phyloP scores from a whole-genome alignment of 2,888 invertebrate genomes.

The Volucella inanis region DNA sequence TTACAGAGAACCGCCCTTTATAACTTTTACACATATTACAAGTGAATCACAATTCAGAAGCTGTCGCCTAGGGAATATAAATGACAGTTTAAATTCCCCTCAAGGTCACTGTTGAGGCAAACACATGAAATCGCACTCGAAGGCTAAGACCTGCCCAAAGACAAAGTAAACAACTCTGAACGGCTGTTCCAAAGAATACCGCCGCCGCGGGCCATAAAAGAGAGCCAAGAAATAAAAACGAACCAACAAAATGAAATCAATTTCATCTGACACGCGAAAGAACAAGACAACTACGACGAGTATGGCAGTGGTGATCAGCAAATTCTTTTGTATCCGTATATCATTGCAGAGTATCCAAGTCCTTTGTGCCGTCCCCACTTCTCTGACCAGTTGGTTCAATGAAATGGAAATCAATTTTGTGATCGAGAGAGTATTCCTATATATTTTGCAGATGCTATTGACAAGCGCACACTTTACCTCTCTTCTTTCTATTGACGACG shows the following conservation, averaged over 20 bases:
- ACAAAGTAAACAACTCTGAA: slow-evolving; percentile 22
- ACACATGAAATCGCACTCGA: not conserved
- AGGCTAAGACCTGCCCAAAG: slow-evolving; percentile 9
- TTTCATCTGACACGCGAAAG: slow-evolving; percentile 36
- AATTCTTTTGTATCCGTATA: not conserved
- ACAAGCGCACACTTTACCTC: slow-evolving; percentile 44
- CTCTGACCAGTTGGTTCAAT: slow-evolving; percentile 8
- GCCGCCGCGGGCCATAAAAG: slow-evolving; percentile 9
- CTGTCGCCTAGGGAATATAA: slow-evolving; percentile 32
- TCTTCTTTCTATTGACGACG: slow-evolving; percentile 35
- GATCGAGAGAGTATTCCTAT: too few relatives aligned
- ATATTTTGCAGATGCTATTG: slow-evolving; percentile 57
- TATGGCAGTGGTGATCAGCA: too few relatives aligned
- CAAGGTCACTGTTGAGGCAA: slow-evolving; percentile 52
- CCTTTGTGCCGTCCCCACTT: slow-evolving; percentile 1
- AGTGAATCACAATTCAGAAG: slow-evolving; percentile 49
- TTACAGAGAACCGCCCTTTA: slow-evolving; percentile 16
- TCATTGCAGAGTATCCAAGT: not conserved
- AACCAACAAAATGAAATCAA: slow-evolving; percentile 23
- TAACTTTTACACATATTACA: slow-evolving; percentile 31
- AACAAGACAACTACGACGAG: slow-evolving; percentile 5
- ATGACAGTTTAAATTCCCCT: slow-evolving; percentile 52
- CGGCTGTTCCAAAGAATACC: slow-evolving; percentile 22
- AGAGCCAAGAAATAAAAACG: slow-evolving; percentile 8
- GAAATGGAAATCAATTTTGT: slow-evolving; percentile 70